These are phyloP conservation scores for Sciurus niger DNA, from an alignment of 2,113 vertebrate genomes.

Conservation along the genomic window DNA sequence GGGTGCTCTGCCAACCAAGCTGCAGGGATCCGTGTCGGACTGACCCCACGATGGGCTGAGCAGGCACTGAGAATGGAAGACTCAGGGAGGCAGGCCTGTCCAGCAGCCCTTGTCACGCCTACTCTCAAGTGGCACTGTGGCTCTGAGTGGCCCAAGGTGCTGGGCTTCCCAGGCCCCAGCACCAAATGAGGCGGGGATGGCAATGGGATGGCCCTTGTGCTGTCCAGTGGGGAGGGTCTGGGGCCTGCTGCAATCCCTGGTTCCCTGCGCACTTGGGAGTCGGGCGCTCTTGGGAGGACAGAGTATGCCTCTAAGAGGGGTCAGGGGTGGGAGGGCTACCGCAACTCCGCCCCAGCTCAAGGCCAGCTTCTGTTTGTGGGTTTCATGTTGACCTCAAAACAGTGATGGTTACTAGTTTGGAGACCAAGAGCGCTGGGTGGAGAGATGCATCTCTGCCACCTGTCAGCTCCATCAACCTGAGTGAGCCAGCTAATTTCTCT, in stretches of 20 bases:
- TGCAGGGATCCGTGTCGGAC: accelerated
- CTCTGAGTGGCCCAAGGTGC: background rate
- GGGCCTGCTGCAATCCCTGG: background rate
- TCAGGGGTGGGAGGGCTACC: too few species aligned
- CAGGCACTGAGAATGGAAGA: background rate
- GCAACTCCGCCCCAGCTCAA: background rate
- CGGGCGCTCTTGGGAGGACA: background rate
- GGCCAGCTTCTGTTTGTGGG: background rate
- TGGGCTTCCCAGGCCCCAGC: background rate
- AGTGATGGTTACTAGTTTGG: background rate
- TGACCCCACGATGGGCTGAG: too few species aligned
- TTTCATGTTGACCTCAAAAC: background rate
- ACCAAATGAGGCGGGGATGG: too few species aligned
- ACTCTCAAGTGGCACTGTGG: background rate
- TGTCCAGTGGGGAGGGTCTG: accelerated
- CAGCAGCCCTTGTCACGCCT: background rate
- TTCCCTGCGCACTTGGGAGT: background rate
- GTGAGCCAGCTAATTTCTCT: background rate
- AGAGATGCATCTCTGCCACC: too few species aligned
- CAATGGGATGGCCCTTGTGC: accelerated
- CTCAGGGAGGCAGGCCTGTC: background rate
- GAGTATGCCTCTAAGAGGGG: background rate
- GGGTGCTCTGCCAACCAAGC: accelerated
- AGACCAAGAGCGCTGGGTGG: too few species aligned
- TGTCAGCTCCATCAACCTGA: background rate